Conservation (phyloP, 2,888 invertebrate species). For the Apamea anceps region DNA sequence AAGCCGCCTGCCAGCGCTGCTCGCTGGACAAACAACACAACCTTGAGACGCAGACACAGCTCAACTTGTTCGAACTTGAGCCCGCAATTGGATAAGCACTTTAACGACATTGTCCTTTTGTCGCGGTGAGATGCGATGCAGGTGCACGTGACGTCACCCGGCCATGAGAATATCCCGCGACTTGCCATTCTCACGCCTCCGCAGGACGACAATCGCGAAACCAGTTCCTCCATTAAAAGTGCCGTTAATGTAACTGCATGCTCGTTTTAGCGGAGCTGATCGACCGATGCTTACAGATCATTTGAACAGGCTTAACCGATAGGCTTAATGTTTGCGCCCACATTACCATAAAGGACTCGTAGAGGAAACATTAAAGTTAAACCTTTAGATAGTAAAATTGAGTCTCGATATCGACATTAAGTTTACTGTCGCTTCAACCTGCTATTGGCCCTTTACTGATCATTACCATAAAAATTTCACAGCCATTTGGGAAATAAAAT, state of each 20-base stretch:
- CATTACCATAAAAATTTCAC: slow-evolving; percentile 35
- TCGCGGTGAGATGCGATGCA: slow-evolving; percentile 77
- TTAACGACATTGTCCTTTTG: slow-evolving; percentile 84
- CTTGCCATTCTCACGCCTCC: slow-evolving; percentile 89
- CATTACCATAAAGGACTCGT: slow-evolving; percentile 55
- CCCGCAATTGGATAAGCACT: slow-evolving; percentile 83
- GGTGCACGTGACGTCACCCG: slow-evolving; percentile 86
- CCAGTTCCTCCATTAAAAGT: slow-evolving; percentile 86
- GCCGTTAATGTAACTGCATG: slow-evolving; percentile 84
- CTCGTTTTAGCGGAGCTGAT: slow-evolving; percentile 73
- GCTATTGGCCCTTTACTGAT: slow-evolving; percentile 19
- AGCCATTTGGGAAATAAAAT: slow-evolving; percentile 40
- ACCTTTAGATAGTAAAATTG: slow-evolving; percentile 44
- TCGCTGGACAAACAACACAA: slow-evolving; percentile 60
- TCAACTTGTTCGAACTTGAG: slow-evolving; percentile 84
- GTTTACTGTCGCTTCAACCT: slow-evolving; percentile 28
- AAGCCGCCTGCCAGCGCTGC: slow-evolving; percentile 28
- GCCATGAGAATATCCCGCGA: slow-evolving; percentile 86
- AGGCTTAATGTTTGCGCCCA: slow-evolving; percentile 55
- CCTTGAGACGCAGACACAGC: slow-evolving; percentile 69
- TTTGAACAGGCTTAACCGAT: slow-evolving; percentile 57
- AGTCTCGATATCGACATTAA: slow-evolving; percentile 34
- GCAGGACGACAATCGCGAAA: slow-evolving; percentile 82
- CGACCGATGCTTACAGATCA: slow-evolving; percentile 68
- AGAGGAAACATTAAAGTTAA: slow-evolving; percentile 61